Evolutionary conservation across 1,140 invertebrate genomes (phyloP).

Genomic region (Drosophila littoralis): DNA sequence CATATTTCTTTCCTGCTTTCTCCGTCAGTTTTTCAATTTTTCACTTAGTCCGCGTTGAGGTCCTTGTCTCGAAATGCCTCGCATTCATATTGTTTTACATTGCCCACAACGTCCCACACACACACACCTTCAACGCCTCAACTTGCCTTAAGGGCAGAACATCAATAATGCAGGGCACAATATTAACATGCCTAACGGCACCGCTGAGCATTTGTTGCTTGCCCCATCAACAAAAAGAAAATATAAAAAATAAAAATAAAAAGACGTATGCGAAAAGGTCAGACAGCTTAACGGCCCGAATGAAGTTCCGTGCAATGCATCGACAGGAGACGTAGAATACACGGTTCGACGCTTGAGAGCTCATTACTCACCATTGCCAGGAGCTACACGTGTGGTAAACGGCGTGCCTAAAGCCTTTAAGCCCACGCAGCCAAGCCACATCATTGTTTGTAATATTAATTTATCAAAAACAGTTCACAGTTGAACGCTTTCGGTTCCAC

Average conservation of each 20-base stretch:
- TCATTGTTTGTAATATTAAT: conserved; percentile 30
- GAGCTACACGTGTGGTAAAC: conserved; percentile 16
- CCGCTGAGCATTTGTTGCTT: conserved; percentile 38
- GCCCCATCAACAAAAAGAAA: neutral
- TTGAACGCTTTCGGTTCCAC: conserved; percentile 16
- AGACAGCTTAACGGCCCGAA: conserved; percentile 35
- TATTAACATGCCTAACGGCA: conserved; percentile 57
- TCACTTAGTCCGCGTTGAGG: conserved; percentile 9
- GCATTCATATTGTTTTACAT: conserved; percentile 19
- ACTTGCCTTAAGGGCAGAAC: conserved; percentile 2
- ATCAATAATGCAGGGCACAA: conserved; percentile 39
- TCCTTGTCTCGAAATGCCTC: conserved; percentile 33
- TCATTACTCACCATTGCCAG: conserved; percentile 53
- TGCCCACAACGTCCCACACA: neutral
- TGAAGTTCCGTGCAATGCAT: conserved; percentile 14
- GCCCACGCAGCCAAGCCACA: neutral
- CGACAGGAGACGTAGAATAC: conserved; percentile 11
- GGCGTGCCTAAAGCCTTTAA: conserved; percentile 41
- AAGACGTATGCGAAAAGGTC: conserved; percentile 32
- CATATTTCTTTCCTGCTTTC: conserved; percentile 43
- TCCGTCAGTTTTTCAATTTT: conserved; percentile 20
- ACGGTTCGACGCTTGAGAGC: conserved; percentile 25
- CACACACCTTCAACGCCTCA: conserved; percentile 3
- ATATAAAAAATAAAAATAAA: neutral
- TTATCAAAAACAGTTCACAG: conserved; percentile 56